Evolutionary conservation across 2,797 vertebrate genomes (phyloP), one percentile per base, ranked within the genome.

Genomic region (Melanotaenia trifasciata): DNA sequence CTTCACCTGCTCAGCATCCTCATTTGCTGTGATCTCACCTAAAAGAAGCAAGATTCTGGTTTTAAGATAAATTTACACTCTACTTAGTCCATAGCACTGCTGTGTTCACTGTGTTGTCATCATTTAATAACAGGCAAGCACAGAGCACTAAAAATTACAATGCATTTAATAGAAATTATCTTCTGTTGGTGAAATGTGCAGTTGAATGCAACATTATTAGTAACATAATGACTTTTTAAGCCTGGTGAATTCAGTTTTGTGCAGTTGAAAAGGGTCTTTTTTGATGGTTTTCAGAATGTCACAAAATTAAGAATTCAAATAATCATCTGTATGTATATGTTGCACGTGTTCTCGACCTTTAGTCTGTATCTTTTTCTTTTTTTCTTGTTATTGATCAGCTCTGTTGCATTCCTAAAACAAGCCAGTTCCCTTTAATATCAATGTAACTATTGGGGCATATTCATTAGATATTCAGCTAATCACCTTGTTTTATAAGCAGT

Each of bases 1-100:
- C 76, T 95, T 94, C 71, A 96, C 94, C 59, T 91, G 85, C 53
- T 93, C 93, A 0, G 94, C 91, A 36, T 93, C 87, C 33, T 94
- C 92, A 0, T 74, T 79, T 5, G 67, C 73, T 78, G 78, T 92
- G 36, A 94, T 28, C 5, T 72, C 81, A n/a, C 89, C 88, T 92
- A 83, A 70, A 9, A 40, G 35, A 82, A 61, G 65, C 38, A 18
- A 16, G 8, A n/a, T 35, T 61, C 71, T 47, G 4, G 5, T n/a
- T 68, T 67, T 14, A 62, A 65, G 1, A 54, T 9, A 22, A 4
- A 64, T 67, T 3, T 8, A 50, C 13, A 54, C 24, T 22, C n/a
- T 54, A 7, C 20, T 50, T 20, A 26, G 10, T 54, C 12, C 1
- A 54, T 54, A 14, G 24, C n/a, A 24, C 12, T 24, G 12, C 5